phyloP scores from a whole-genome alignment of 2,113 vertebrate species.

The Pseudolaguvia tuberculata region DNA sequence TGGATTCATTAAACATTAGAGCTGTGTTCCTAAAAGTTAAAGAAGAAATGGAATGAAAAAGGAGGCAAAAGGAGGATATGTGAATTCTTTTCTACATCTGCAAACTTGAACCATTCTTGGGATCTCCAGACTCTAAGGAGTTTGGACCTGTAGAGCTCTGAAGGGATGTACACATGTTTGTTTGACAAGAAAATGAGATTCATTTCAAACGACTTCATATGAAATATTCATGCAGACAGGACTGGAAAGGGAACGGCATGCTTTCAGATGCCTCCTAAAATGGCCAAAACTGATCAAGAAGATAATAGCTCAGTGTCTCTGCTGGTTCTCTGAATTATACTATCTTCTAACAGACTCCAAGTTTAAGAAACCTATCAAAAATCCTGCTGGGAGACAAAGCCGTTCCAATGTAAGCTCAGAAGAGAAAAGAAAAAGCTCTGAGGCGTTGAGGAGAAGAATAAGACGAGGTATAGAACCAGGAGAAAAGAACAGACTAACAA shows the following conservation, averaged over 20 bases:
- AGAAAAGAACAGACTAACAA: constrained; percentile 9
- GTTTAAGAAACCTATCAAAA: constrained; percentile 7
- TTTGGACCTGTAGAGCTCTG: neutral
- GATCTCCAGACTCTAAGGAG: neutral
- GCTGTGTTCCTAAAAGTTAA: constrained; percentile 5
- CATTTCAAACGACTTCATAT: neutral
- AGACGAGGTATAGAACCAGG: neutral
- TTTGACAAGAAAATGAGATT: constrained; percentile 9
- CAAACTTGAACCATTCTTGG: neutral
- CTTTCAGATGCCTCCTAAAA: neutral
- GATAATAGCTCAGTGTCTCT: neutral
- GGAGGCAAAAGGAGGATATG: neutral
- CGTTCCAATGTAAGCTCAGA: neutral
- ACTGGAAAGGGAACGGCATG: neutral
- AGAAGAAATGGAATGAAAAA: neutral
- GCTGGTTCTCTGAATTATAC: too few relatives aligned
- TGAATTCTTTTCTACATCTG: neutral
- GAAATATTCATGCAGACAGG: constrained; percentile 23
- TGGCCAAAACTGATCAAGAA: neutral
- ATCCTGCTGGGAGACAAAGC: neutral
- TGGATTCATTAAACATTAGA: neutral
- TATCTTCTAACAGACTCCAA: neutral
- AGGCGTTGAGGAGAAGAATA: neutral
- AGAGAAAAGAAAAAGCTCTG: neutral
- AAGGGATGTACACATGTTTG: neutral